Conservation (phyloP, 2,888 invertebrate species). For the Eupithecia centaureata region DNA sequence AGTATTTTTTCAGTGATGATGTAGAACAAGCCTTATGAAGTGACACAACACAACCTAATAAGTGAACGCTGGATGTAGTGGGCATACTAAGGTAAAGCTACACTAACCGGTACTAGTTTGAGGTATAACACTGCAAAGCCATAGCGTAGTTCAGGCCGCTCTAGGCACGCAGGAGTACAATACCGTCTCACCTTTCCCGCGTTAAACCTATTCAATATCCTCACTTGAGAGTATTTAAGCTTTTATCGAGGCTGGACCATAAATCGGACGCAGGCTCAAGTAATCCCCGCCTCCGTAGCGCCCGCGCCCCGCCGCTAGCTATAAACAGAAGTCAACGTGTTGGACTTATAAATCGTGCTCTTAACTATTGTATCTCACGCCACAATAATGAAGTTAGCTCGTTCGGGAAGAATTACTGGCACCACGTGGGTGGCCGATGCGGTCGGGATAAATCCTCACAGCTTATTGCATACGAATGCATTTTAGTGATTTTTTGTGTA, state of each 20-base stretch:
- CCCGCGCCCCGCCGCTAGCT: conserved; percentile 74
- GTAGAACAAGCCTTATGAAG: background rate
- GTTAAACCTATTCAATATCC: conserved; percentile 72
- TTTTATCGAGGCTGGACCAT: conserved; percentile 80
- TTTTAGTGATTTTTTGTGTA: conserved; percentile 75
- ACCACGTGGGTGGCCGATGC: conserved; percentile 81
- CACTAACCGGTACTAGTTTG: background rate
- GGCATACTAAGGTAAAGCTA: background rate
- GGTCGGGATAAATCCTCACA: conserved; percentile 74
- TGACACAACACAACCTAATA: background rate
- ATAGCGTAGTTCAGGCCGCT: conserved; percentile 2
- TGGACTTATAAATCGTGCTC: conserved; percentile 83
- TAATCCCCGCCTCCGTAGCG: conserved; percentile 78
- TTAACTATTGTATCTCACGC: conserved; percentile 84
- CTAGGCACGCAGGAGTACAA: conserved; percentile 31
- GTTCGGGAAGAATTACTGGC: conserved; percentile 81
- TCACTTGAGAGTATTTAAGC: conserved; percentile 81
- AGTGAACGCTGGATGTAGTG: background rate
- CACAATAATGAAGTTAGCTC: conserved; percentile 84
- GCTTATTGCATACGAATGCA: conserved; percentile 76
- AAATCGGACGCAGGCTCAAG: conserved; percentile 80
- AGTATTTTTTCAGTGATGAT: background rate
- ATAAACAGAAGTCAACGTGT: conserved; percentile 85
- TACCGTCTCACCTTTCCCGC: conserved; percentile 42
- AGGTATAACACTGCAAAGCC: background rate